A percentile compares a stretch with the other conserved stretches of the same genome.
Evolutionary conservation across 2,888 invertebrate genomes (phyloP).

Genomic region (Pristionchus arcanus): DNA sequence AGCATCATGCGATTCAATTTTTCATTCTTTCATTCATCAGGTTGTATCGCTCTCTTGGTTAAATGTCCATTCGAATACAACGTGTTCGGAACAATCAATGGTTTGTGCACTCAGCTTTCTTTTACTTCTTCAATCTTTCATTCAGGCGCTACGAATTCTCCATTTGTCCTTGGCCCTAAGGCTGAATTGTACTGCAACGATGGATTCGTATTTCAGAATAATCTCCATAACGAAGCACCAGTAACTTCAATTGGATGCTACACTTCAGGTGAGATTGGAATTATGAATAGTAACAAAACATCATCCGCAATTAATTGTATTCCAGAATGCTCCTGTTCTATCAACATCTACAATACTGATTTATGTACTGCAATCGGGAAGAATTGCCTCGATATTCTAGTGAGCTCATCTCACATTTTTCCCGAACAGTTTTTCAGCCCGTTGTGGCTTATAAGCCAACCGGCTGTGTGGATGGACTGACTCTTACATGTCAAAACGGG

Average conservation of each 20-base stretch:
- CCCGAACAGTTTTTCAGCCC: background rate
- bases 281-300: background rate
- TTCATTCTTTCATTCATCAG: background rate
- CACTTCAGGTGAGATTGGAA: background rate
- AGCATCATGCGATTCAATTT: too few relatives aligned
- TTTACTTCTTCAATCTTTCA: background rate
- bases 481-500: background rate
- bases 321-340: background rate
- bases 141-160: background rate
- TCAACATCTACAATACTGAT: background rate
- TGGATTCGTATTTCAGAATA: background rate
- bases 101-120: background rate
- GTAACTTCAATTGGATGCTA: conserved; percentile 28
- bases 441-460: background rate
- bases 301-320: too few relatives aligned
- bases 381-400: background rate
- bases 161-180: background rate
- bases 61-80: background rate
- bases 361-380: background rate
- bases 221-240: background rate
- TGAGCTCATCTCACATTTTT: background rate
- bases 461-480: background rate
- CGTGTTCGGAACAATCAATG: conserved; percentile 5
- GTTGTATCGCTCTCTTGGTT: background rate
- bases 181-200: background rate